These are phyloP conservation scores for Papilio demoleus DNA, from an alignment of 2,888 invertebrate genomes.

Conservation along the genomic window DNA sequence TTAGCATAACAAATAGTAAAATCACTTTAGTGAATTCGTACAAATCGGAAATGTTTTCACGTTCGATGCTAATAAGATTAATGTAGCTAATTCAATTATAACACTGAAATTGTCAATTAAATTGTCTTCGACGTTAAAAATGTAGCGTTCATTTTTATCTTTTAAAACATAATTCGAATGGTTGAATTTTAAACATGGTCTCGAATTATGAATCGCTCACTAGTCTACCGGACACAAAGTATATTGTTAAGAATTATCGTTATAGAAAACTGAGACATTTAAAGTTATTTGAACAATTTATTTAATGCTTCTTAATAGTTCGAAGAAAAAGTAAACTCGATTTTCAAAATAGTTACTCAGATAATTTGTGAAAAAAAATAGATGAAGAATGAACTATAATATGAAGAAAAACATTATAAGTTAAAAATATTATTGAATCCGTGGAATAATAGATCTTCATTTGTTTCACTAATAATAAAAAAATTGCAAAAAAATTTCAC, in stretches of 20 bases:
- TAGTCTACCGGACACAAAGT: not conserved
- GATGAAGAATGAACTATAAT: not conserved
- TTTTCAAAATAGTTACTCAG: not conserved
- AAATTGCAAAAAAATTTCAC: not conserved
- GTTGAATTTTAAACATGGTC: not conserved
- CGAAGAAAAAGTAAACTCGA: not conserved
- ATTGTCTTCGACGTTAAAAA: slow-evolving; percentile 1
- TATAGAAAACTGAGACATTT: not conserved
- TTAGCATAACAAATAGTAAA: slow-evolving; percentile 8
- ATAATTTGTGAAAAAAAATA: not conserved
- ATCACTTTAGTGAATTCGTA: slow-evolving; percentile 31
- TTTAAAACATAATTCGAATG: not conserved
- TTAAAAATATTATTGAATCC: not conserved
- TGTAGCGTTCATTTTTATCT: slow-evolving; percentile 13
- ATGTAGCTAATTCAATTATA: slow-evolving; percentile 34
- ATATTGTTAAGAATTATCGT: too few species aligned
- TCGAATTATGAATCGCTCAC: not conserved
- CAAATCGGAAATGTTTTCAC: slow-evolving; percentile 22
- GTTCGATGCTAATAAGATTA: slow-evolving; percentile 31
- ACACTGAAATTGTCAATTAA: slow-evolving; percentile 19
- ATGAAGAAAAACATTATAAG: not conserved
- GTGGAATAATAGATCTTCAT: not conserved
- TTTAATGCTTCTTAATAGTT: not conserved
- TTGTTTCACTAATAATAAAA: not conserved
- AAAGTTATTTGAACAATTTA: not conserved